phyloP scores from a whole-genome alignment of 2,888 invertebrate species.

The Alviniconcha strummeri region DNA sequence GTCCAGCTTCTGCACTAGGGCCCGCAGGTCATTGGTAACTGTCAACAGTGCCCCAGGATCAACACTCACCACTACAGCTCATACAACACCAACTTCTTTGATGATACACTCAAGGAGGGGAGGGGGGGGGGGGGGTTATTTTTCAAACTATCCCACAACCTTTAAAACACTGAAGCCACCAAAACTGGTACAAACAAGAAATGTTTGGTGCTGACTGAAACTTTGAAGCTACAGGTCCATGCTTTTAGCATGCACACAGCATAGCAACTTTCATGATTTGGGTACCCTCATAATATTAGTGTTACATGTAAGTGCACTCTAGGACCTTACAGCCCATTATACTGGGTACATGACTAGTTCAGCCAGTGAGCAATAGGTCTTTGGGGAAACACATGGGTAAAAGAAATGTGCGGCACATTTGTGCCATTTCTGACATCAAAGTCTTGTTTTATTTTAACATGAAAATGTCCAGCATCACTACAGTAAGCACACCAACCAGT shows the following conservation, averaged over 20 bases:
- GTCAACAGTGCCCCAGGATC: neutral
- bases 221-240: neutral
- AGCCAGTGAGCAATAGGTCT: too few species aligned
- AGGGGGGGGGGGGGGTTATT: too few species aligned
- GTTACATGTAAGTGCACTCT: too few species aligned
- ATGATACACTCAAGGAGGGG: neutral
- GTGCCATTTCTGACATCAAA: neutral
- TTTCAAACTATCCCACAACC: too few species aligned
- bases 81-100: neutral
- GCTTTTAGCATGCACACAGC: neutral
- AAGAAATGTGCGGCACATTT: neutral
- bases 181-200: too few species aligned
- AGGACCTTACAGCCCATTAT: too few species aligned
- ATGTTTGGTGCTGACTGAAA: too few species aligned
- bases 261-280: neutral
- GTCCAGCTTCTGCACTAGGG: constrained; percentile 57
- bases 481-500: neutral
- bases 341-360: too few species aligned
- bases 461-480: neutral
- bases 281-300: neutral
- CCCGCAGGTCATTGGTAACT: constrained; percentile 58
- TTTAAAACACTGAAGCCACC: too few species aligned
- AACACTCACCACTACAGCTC: neutral
- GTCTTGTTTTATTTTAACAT: too few species aligned
- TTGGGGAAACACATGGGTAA: too few species aligned